Conservation (phyloP, 2,888 invertebrate genomes). For the Nomada flava region DNA sequence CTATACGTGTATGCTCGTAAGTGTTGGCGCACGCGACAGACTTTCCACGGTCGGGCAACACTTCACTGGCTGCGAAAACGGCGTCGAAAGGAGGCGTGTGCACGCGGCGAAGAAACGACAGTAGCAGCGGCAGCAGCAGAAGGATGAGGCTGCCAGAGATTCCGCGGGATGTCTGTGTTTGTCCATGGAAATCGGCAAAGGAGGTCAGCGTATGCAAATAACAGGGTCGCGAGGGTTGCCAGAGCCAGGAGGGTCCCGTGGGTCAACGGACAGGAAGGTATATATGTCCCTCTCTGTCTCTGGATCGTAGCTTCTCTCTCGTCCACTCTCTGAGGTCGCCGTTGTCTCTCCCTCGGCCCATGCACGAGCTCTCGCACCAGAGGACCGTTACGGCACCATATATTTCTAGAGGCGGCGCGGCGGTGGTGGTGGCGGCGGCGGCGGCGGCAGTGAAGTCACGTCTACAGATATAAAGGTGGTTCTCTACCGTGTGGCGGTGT, state of each 20-base stretch:
- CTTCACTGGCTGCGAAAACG: constrained; percentile 46
- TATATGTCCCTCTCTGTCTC: constrained; percentile 31
- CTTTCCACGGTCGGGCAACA: constrained; percentile 42
- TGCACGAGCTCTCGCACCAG: constrained; percentile 67
- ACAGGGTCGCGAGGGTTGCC: constrained; percentile 75
- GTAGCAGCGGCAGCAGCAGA: neutral
- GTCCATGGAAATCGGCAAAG: constrained; percentile 74
- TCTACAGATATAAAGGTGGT: constrained; percentile 78
- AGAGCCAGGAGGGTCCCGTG: constrained; percentile 70
- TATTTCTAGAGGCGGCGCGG: constrained; percentile 74
- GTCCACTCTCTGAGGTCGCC: constrained; percentile 26
- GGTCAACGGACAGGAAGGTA: constrained; percentile 70
- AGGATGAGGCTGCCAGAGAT: constrained; percentile 56
- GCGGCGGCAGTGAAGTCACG: constrained; percentile 70
- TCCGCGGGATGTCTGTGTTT: constrained; percentile 69
- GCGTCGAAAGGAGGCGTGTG: constrained; percentile 19
- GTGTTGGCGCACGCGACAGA: neutral
- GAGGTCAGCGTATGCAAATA: constrained; percentile 80
- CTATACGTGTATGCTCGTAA: too few species aligned
- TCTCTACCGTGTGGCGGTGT: constrained; percentile 65
- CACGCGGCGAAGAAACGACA: constrained; percentile 6
- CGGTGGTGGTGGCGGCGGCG: constrained; percentile 16
- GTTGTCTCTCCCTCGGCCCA: constrained; percentile 59
- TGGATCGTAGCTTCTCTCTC: constrained; percentile 9
- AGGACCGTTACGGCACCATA: constrained; percentile 77